phyloP scores from a whole-genome alignment of 1,140 invertebrate species.

The Saccostrea echinata region DNA sequence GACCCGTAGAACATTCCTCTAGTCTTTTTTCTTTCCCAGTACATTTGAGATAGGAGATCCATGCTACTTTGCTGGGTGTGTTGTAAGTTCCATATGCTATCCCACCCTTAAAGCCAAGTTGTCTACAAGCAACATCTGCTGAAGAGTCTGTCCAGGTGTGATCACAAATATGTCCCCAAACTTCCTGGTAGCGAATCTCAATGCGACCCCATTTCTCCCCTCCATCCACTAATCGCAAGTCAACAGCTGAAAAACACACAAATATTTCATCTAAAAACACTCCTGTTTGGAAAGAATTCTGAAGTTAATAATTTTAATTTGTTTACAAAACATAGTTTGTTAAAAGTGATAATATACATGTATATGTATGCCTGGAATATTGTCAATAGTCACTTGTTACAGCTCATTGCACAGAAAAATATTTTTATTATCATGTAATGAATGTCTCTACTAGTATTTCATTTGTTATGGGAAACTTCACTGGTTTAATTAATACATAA shows the following conservation, averaged over 20 bases:
- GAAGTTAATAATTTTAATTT: background rate
- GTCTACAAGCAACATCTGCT: slow-evolving; percentile 79
- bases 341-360: too few species aligned
- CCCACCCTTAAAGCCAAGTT: slow-evolving; percentile 61
- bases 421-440: too few species aligned
- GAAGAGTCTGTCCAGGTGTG: slow-evolving; percentile 87
- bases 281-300: background rate
- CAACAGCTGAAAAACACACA: slow-evolving; percentile 57
- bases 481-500: too few species aligned
- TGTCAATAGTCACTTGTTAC: too few species aligned
- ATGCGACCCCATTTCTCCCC: slow-evolving; percentile 84
- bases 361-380: too few species aligned
- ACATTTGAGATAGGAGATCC: slow-evolving; percentile 81
- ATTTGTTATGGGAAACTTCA: too few species aligned
- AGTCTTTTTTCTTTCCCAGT: slow-evolving; percentile 59
- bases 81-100: slow-evolving; percentile 57
- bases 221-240: slow-evolving; percentile 83
- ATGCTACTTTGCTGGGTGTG: slow-evolving; percentile 43
- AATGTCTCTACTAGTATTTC: too few species aligned
- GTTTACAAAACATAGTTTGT: too few species aligned
- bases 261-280: background rate
- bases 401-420: too few species aligned
- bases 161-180: slow-evolving; percentile 90
- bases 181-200: slow-evolving; percentile 86
- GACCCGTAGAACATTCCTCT: slow-evolving; percentile 54